phyloP scores from a whole-genome alignment of 2,888 invertebrate genomes.

The Trissonchulus sp. region DNA sequence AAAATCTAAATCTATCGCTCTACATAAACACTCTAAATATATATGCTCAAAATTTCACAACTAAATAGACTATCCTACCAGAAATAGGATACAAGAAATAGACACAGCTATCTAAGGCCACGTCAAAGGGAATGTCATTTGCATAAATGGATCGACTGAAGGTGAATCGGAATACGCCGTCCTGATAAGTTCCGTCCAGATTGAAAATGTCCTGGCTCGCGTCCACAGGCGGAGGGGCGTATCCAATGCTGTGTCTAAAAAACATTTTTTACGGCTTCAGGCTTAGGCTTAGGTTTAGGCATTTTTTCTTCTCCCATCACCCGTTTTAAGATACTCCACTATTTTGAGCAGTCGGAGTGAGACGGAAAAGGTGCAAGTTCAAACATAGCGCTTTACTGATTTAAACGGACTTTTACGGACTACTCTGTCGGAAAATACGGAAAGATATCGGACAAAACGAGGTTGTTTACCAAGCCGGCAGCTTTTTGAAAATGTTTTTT shows the following conservation, averaged over 20 bases:
- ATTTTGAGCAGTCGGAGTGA: background rate
- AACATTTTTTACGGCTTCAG: background rate
- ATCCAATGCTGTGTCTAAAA: slow-evolving; percentile 43
- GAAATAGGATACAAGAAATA: slow-evolving; percentile 45
- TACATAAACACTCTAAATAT: no score
- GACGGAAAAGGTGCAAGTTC: no score
- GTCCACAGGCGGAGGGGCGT: slow-evolving; percentile 47
- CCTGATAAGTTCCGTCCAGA: slow-evolving; percentile 23
- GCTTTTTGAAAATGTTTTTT: no score
- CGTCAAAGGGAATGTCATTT: slow-evolving; percentile 15
- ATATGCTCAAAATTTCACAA: no score
- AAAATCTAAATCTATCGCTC: no score
- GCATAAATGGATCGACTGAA: slow-evolving; percentile 9
- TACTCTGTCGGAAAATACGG: no score
- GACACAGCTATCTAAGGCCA: slow-evolving; percentile 20
- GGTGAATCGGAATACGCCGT: background rate
- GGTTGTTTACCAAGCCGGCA: no score
- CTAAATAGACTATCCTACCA: no score
- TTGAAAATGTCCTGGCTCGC: slow-evolving; percentile 37
- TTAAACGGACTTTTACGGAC: no score
- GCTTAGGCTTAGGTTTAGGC: background rate
- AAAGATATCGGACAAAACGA: no score
- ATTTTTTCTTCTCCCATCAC: background rate
- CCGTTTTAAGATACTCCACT: background rate
- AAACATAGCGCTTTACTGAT: no score